phyloP scores from a whole-genome alignment of 2,888 invertebrate genomes.

The Hyalella azteca region DNA sequence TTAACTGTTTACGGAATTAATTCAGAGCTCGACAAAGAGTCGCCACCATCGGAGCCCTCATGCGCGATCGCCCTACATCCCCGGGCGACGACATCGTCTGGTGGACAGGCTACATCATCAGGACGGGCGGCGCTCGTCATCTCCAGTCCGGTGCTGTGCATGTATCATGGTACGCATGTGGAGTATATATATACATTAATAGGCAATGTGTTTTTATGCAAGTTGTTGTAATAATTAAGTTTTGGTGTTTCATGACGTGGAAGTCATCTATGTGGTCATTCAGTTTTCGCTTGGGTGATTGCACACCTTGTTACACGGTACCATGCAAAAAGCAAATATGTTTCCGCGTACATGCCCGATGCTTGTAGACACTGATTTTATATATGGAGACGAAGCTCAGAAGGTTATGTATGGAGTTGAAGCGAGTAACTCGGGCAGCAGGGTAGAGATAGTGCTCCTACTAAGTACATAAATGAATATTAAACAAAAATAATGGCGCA shows the following conservation, averaged over 20 bases:
- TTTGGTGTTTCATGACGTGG: background rate
- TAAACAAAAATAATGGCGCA: no score
- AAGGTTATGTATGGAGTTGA: no score
- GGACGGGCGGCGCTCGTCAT: background rate
- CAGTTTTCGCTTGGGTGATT: background rate
- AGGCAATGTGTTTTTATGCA: background rate
- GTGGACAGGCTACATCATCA: slow-evolving; percentile 7
- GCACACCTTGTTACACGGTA: background rate
- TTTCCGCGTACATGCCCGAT: background rate
- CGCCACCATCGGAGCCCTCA: background rate
- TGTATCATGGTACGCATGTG: background rate
- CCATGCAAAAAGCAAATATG: background rate
- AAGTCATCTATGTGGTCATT: background rate
- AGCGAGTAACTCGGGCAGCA: no score
- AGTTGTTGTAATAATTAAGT: background rate
- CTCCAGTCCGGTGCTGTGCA: background rate
- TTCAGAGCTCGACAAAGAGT: background rate
- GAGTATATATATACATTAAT: background rate
- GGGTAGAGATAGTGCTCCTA: no score
- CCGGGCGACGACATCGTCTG: slow-evolving; percentile 7
- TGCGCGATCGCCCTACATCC: background rate
- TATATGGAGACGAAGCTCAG: no score
- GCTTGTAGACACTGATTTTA: no score
- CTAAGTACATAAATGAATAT: no score
- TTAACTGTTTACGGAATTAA: background rate